A percentile compares a stretch with the other conserved stretches of the same genome.
Evolutionary conservation across 2,797 vertebrate genomes (phyloP).

Genomic region (Anisognathus igniventris): DNA sequence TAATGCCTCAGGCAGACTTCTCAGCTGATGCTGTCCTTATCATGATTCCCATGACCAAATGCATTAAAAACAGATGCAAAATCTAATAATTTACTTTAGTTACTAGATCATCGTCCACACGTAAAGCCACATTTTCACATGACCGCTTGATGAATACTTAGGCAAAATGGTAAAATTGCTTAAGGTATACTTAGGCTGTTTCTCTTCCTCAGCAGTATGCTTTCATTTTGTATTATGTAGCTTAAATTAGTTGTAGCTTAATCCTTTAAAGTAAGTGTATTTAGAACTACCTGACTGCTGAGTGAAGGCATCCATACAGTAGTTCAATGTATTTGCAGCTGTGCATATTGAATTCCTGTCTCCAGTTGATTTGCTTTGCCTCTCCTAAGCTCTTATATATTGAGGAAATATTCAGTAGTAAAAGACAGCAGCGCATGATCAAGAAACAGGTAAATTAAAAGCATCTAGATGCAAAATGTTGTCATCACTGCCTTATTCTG

Average conservation of each 20-base stretch:
- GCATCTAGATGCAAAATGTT: neutral
- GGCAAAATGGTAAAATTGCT: neutral
- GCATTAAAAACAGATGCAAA: neutral
- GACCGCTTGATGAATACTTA: neutral
- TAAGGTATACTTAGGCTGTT: neutral
- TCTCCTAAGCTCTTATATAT: neutral
- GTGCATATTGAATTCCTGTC: neutral
- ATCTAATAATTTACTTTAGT: neutral
- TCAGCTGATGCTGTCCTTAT: neutral
- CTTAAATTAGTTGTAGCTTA: neutral
- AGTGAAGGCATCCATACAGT: neutral
- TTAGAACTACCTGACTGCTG: neutral
- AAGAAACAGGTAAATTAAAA: neutral
- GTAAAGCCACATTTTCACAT: neutral
- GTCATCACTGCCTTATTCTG: neutral
- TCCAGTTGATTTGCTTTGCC: neutral
- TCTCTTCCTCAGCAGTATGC: neutral
- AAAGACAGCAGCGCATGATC: neutral
- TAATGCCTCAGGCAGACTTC: neutral
- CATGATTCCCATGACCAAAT: neutral
- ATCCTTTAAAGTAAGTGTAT: neutral
- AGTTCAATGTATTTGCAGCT: neutral
- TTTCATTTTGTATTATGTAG: neutral
- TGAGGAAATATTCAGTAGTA: neutral
- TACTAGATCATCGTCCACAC: neutral